These are phyloP conservation scores for Gymnoscopelus braueri DNA, from an alignment of 2,797 vertebrate species.

Conservation along the genomic window DNA sequence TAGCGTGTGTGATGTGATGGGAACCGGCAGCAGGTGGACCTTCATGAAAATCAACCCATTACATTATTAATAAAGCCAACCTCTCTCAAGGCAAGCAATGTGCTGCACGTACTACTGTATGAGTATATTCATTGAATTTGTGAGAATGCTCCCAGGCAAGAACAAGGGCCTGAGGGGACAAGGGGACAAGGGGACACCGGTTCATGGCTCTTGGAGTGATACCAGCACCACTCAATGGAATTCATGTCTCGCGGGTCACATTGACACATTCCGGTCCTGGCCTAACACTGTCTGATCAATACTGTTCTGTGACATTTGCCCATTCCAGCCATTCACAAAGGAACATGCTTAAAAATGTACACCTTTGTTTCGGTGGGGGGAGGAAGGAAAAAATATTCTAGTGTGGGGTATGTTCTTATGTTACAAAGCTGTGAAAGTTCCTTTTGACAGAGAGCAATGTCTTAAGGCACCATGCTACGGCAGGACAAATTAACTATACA, in stretches of 20 bases:
- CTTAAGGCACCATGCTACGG: conserved; percentile 67
- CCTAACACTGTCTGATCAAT: too few relatives aligned
- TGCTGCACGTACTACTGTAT: not conserved
- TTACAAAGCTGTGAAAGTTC: conserved; percentile 37
- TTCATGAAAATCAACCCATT: conserved; percentile 12
- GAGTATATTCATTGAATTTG: conserved; percentile 4
- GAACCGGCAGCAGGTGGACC: conserved; percentile 7
- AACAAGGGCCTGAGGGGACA: conserved; percentile 18
- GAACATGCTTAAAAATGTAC: conserved; percentile 12
- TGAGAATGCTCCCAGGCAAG: not conserved
- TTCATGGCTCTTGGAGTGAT: not conserved
- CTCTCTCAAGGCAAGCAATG: conserved; percentile 10
- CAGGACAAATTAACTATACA: conserved; percentile 67
- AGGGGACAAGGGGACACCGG: conserved; percentile 19
- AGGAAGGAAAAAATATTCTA: too few relatives aligned
- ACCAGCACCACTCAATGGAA: too few relatives aligned
- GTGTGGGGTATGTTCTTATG: conserved; percentile 25
- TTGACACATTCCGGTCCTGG: too few relatives aligned
- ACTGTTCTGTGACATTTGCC: too few relatives aligned
- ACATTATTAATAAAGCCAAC: conserved; percentile 13
- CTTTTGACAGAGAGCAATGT: conserved; percentile 66
- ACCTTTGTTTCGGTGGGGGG: conserved; percentile 12
- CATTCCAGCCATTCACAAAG: too few relatives aligned
- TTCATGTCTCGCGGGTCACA: not conserved
- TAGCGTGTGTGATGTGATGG: not conserved